Percentiles rank a stretch among this genome's conserved stretches.
Conservation (phyloP, 2,888 invertebrate species). For the Aphodius sticticus region DNA sequence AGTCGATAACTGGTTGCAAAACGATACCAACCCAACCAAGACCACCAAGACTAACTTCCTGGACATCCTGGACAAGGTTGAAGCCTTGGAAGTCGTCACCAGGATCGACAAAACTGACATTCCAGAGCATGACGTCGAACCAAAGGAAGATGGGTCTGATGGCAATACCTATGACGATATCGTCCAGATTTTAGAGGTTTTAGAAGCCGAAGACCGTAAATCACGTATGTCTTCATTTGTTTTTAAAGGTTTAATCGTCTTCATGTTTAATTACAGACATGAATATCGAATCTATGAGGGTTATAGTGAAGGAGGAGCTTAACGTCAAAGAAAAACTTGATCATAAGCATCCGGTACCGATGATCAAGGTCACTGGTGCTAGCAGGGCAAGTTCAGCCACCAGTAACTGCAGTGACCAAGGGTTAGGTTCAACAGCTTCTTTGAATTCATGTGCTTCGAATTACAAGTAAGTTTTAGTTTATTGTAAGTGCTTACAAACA, state of each 20-base stretch:
- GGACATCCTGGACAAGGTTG: constrained; percentile 49
- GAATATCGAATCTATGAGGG: constrained; percentile 54
- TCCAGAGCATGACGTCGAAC: constrained; percentile 45
- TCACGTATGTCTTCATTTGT: constrained; percentile 51
- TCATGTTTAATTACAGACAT: constrained; percentile 46
- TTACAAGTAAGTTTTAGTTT: constrained; percentile 47
- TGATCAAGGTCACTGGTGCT: constrained; percentile 23
- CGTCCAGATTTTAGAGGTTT: constrained; percentile 59
- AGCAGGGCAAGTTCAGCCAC: constrained; percentile 27
- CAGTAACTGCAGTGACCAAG: constrained; percentile 34
- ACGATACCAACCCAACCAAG: background rate
- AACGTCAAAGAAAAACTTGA: constrained; percentile 17
- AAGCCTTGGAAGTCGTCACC: constrained; percentile 40
- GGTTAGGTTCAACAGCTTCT: constrained; percentile 35
- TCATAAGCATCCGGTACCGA: constrained; percentile 19
- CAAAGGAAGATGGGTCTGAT: constrained; percentile 35
- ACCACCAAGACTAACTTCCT: constrained; percentile 42
- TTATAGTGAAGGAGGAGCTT: constrained; percentile 49
- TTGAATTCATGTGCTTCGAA: constrained; percentile 41
- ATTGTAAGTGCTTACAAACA: too few species aligned
- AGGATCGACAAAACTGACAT: constrained; percentile 31
- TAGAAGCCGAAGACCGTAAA: constrained; percentile 60
- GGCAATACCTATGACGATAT: constrained; percentile 59
- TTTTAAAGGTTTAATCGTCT: too few species aligned
- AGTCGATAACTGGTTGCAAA: constrained; percentile 24